These are phyloP conservation scores for Aquatica leii DNA, from an alignment of 2,888 invertebrate genomes.

Conservation along the genomic window DNA sequence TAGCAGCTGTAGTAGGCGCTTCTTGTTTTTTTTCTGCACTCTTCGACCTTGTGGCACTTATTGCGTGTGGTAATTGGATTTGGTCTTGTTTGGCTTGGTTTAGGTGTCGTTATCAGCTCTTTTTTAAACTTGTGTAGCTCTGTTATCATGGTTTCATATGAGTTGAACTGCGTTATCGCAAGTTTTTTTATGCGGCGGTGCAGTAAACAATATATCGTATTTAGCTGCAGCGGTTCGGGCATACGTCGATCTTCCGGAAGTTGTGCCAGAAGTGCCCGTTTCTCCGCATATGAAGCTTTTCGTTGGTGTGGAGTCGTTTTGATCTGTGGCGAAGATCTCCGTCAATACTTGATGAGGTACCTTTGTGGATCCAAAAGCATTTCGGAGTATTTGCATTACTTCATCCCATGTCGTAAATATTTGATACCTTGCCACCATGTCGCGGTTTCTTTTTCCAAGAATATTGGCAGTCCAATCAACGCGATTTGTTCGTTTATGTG, in stretches of 20 bases:
- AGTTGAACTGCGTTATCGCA: background rate
- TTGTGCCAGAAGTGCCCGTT: background rate
- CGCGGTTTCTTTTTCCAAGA: background rate
- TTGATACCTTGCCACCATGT: no score
- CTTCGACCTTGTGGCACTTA: no score
- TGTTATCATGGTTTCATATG: no score
- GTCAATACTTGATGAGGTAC: background rate
- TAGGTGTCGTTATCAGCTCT: background rate
- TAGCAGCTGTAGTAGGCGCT: background rate
- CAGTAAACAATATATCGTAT: background rate
- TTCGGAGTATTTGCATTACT: background rate
- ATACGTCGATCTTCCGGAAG: background rate
- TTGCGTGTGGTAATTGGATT: background rate
- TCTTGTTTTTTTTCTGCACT: no score
- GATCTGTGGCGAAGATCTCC: background rate
- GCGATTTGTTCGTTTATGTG: no score
- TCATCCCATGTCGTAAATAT: background rate
- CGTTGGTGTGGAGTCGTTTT: no score
- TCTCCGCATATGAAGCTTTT: no score
- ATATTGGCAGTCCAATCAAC: background rate
- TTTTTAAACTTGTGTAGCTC: background rate
- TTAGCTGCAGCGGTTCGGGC: no score
- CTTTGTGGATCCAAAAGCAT: background rate
- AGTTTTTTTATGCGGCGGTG: no score
- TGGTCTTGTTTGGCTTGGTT: background rate